Conservation (phyloP, 2,888 invertebrate species). For the Operophtera brumata region DNA sequence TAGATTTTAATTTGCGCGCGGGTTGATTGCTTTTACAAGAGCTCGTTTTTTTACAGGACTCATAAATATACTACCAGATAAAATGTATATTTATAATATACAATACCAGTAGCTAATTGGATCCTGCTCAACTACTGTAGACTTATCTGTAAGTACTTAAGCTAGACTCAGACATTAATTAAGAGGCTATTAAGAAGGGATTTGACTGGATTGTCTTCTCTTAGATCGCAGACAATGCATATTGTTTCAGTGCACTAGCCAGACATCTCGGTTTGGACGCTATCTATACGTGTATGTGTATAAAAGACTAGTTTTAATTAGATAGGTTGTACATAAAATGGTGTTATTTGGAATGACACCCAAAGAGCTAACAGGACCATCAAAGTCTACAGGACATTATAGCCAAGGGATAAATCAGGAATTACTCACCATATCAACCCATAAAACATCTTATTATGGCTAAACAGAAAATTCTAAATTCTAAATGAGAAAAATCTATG, state of each 20-base stretch:
- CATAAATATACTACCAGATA: slow-evolving; percentile 15
- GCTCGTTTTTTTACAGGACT: slow-evolving; percentile 36
- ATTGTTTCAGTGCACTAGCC: neutral
- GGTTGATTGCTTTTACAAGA: slow-evolving; percentile 52
- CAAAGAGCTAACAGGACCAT: too few species aligned
- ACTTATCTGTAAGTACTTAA: slow-evolving; percentile 8
- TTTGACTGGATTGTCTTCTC: slow-evolving; percentile 7
- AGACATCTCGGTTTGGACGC: neutral
- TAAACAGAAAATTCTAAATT: too few species aligned
- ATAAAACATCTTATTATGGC: too few species aligned
- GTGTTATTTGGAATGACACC: too few species aligned
- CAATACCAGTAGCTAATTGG: slow-evolving; percentile 25
- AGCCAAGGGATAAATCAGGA: too few species aligned
- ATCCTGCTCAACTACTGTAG: slow-evolving; percentile 10
- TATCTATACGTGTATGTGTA: too few species aligned
- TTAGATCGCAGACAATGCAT: neutral
- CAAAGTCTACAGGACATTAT: too few species aligned
- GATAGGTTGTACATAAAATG: too few species aligned
- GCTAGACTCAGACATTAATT: slow-evolving; percentile 12
- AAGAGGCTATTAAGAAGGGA: slow-evolving; percentile 11
- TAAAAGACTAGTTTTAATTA: too few species aligned
- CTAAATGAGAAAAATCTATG: too few species aligned
- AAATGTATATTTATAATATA: slow-evolving; percentile 11
- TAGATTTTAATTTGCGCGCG: slow-evolving; percentile 66
- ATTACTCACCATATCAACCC: too few species aligned